Evolutionary conservation across 2,888 invertebrate genomes (phyloP).

Genomic region (Galeopsomyia nigrocyanea): DNA sequence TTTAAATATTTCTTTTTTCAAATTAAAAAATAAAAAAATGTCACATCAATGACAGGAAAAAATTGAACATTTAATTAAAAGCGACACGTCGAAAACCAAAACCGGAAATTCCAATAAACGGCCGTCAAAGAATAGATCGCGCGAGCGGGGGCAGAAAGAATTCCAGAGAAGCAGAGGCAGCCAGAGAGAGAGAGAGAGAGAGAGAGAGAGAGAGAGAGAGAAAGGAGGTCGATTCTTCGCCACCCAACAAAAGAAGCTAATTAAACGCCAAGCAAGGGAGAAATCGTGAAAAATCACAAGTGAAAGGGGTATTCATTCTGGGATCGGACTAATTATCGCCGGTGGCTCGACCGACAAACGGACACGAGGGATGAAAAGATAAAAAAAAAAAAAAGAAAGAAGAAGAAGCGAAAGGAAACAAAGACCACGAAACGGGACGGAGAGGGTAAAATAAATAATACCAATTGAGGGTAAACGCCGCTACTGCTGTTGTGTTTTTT

Average conservation of each 20-base stretch:
- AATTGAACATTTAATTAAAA: too few relatives aligned
- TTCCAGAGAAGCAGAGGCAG: too few relatives aligned
- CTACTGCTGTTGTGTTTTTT: not conserved
- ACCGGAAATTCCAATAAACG: too few relatives aligned
- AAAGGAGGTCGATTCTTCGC: not conserved
- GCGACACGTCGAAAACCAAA: too few relatives aligned
- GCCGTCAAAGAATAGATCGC: too few relatives aligned
- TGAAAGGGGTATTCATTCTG: constrained; percentile 24
- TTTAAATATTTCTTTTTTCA: too few relatives aligned
- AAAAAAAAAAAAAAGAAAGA: not conserved
- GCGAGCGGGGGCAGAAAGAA: too few relatives aligned
- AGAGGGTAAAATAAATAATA: constrained; percentile 55
- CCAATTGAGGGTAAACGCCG: constrained; percentile 53
- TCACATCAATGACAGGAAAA: too few relatives aligned
- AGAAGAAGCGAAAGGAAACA: not conserved
- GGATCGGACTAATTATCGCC: constrained; percentile 31
- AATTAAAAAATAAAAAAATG: too few relatives aligned
- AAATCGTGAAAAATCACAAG: constrained; percentile 20
- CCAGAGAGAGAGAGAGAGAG: not conserved
- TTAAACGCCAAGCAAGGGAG: constrained; percentile 13
- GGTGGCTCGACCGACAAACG: not conserved
- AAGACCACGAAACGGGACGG: constrained; percentile 14
- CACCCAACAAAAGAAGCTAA: constrained; percentile 12
- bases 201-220: not conserved
- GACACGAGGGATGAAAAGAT: not conserved